A percentile compares a stretch with the other conserved stretches of the same genome.
Evolutionary conservation across 2,113 vertebrate species (phyloP).

Genomic region (Mormyrus iriodes): DNA sequence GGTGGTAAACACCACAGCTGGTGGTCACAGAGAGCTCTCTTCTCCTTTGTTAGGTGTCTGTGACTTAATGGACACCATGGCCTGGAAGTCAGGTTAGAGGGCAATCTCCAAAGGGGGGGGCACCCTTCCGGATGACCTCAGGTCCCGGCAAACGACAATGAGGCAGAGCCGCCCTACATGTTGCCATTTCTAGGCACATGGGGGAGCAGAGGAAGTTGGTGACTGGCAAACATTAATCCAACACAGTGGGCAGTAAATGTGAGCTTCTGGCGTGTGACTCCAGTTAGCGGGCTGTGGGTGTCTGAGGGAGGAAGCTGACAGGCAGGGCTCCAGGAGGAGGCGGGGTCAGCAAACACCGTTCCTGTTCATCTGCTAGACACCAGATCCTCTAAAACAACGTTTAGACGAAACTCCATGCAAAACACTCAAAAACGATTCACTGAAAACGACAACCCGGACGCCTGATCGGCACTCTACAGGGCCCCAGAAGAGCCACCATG

Average conservation of each 20-base stretch:
- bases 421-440: not conserved
- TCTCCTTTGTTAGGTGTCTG: not conserved
- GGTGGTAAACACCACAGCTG: too few species aligned
- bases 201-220: not conserved
- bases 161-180: not conserved
- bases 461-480: not conserved
- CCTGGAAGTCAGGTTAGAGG: not conserved
- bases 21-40: not conserved
- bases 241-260: not conserved
- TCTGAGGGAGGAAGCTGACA: not conserved
- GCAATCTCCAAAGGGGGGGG: not conserved
- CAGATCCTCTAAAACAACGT: not conserved
- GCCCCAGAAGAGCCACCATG: not conserved
- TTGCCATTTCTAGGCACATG: too few species aligned
- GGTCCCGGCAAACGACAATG: too few species aligned
- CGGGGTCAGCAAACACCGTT: not conserved
- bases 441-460: not conserved
- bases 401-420: not conserved
- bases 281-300: not conserved
- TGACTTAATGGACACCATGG: not conserved
- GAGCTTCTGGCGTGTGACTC: not conserved
- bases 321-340: not conserved
- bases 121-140: not conserved
- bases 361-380: not conserved
- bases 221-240: not conserved